These are phyloP conservation scores for Limanda limanda DNA, from an alignment of 2,113 vertebrate genomes.

Conservation along the genomic window DNA sequence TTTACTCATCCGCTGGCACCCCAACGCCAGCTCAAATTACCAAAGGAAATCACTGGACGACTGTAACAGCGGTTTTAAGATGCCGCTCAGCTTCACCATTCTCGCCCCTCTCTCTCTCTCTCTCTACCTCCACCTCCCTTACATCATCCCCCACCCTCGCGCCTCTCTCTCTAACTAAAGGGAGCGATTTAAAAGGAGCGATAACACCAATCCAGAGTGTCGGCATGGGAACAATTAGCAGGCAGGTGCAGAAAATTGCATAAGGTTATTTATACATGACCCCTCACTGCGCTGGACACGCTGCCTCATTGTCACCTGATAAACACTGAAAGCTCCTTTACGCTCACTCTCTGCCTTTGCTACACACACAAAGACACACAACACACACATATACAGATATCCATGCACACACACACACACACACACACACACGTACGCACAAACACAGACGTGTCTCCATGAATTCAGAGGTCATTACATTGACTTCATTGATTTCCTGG, in stretches of 20 bases:
- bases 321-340: conserved; percentile 7
- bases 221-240: conserved; percentile 74
- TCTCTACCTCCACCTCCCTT: conserved; percentile 30
- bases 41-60: conserved; percentile 64
- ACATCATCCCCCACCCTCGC: conserved; percentile 1
- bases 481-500: background rate
- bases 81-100: conserved; percentile 37
- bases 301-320: conserved; percentile 45
- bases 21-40: conserved; percentile 46
- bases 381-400: background rate
- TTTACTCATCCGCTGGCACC: conserved; percentile 57
- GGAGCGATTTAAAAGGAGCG: conserved; percentile 61
- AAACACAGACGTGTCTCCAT: background rate
- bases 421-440: background rate
- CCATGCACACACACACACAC: no score
- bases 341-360: background rate
- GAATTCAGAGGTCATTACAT: background rate
- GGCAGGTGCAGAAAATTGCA: conserved; percentile 66
- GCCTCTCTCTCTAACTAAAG: conserved; percentile 44
- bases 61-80: conserved; percentile 61
- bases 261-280: conserved; percentile 62
- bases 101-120: conserved; percentile 22
- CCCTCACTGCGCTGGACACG: conserved; percentile 44
- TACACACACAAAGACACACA: background rate
- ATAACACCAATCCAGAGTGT: conserved; percentile 67